A percentile compares a stretch with the other conserved stretches of the same genome.
These are phyloP conservation scores for Amiota minor DNA, from an alignment of 2,888 invertebrate genomes.

Conservation along the genomic window DNA sequence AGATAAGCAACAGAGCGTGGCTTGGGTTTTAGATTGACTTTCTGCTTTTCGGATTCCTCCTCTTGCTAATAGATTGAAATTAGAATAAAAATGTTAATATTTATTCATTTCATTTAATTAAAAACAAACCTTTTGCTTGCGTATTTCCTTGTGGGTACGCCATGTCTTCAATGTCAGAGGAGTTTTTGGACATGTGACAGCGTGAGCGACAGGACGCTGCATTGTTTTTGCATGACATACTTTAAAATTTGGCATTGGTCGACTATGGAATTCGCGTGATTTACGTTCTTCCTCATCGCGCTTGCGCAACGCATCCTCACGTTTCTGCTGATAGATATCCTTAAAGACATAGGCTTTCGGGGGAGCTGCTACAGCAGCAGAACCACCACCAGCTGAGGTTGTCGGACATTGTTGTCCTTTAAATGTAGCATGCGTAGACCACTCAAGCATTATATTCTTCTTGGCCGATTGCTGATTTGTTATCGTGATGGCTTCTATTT, in stretches of 20 bases:
- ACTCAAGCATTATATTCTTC: constrained; percentile 43
- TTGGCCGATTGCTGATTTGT: neutral
- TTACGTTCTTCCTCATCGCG: constrained; percentile 66
- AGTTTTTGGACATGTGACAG: constrained; percentile 61
- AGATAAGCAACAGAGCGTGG: constrained; percentile 50
- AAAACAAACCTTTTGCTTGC: constrained; percentile 50
- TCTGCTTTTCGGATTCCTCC: constrained; percentile 36
- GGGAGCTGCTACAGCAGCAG: constrained; percentile 38
- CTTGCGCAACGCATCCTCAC: constrained; percentile 52
- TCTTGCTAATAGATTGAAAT: constrained; percentile 30
- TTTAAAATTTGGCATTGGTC: constrained; percentile 68
- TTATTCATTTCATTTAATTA: too few species aligned
- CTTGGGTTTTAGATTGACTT: constrained; percentile 45
- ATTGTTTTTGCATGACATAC: constrained; percentile 47
- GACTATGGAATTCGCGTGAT: constrained; percentile 68
- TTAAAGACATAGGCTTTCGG: constrained; percentile 64
- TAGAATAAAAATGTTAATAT: too few species aligned
- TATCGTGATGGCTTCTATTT: neutral
- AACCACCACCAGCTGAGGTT: neutral
- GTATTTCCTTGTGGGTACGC: constrained; percentile 48
- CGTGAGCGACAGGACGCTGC: constrained; percentile 47
- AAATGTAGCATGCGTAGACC: constrained; percentile 40
- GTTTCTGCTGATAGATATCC: constrained; percentile 64
- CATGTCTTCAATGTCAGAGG: constrained; percentile 68
- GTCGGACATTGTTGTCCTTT: constrained; percentile 28